Percentiles rank a stretch among this genome's conserved stretches.
Conservation (phyloP, 30 jellyfish, hydroid and myxozoan species). For the Hydra vulgaris region DNA sequence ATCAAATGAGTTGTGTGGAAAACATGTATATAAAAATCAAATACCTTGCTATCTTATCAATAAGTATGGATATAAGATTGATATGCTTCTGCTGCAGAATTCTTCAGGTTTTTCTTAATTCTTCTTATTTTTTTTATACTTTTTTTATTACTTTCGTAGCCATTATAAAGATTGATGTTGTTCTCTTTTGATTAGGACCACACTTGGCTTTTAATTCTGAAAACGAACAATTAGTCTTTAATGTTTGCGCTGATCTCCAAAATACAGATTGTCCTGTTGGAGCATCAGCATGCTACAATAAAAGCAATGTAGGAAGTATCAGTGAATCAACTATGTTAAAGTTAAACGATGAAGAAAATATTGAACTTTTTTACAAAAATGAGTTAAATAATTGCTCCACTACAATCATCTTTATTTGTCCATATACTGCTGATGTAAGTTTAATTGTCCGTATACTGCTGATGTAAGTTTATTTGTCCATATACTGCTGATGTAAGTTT, state of each 20-base stretch:
- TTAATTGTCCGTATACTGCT: conserved; percentile 39
- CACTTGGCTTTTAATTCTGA: conserved; percentile 40
- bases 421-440: conserved; percentile 17
- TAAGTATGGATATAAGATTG: conserved; percentile 25
- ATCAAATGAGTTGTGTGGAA: conserved; percentile 35
- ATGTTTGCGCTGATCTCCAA: conserved; percentile 59
- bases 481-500: too few species aligned
- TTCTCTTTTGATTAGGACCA: conserved; percentile 30
- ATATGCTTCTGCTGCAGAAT: conserved; percentile 29
- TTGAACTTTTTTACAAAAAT: conserved; percentile 4
- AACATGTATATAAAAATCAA: conserved; percentile 11
- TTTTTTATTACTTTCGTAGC: too few species aligned
- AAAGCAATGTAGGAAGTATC: conserved; percentile 33
- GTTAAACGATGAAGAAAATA: conserved; percentile 29
- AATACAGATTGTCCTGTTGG: conserved; percentile 43
- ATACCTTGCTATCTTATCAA: conserved; percentile 37
- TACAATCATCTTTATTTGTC: conserved; percentile 45
- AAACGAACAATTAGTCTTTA: conserved; percentile 29
- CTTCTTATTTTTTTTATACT: neutral
- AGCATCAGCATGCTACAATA: conserved; percentile 47
- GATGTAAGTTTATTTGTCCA: neutral
- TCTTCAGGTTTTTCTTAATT: neutral
- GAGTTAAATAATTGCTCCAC: conserved; percentile 38
- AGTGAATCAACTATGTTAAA: conserved; percentile 23
- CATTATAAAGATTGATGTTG: too few species aligned